These are phyloP conservation scores for Rhysida immarginata DNA, from an alignment of 1,140 invertebrate genomes.

Conservation along the genomic window DNA sequence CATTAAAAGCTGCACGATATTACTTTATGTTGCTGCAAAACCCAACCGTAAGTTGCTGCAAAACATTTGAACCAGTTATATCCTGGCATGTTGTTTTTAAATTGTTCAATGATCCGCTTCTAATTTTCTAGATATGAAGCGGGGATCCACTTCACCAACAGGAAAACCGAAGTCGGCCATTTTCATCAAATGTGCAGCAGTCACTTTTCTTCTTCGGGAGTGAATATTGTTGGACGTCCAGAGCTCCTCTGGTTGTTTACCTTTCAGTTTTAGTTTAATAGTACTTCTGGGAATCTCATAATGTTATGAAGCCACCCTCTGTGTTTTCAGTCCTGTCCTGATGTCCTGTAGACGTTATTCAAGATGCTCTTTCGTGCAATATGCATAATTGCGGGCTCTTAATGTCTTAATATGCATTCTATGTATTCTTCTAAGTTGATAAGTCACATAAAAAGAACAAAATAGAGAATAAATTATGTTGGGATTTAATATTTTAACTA, in stretches of 20 bases:
- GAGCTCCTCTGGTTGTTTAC: not conserved
- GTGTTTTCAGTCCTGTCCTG: not conserved
- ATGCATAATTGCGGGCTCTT: no score
- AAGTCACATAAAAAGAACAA: no score
- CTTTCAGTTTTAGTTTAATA: not conserved
- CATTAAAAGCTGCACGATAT: constrained; percentile 8
- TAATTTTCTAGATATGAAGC: not conserved
- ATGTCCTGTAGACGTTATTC: not conserved
- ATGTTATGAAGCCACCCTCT: not conserved
- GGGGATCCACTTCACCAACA: not conserved
- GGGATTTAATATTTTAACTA: no score
- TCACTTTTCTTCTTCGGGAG: not conserved
- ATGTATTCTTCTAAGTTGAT: no score
- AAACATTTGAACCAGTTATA: not conserved
- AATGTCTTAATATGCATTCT: no score
- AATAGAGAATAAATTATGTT: no score
- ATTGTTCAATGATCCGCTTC: not conserved
- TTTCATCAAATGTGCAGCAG: not conserved
- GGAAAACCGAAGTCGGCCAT: not conserved
- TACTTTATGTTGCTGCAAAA: constrained; percentile 11
- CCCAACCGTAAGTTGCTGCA: constrained; percentile 1
- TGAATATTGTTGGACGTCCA: not conserved
- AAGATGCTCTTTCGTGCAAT: not conserved
- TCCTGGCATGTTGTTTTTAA: constrained; percentile 4
- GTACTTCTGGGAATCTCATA: not conserved